Evolutionary conservation across 2,113 vertebrate genomes (phyloP).

Genomic region (Choloepus hoffmanni): DNA sequence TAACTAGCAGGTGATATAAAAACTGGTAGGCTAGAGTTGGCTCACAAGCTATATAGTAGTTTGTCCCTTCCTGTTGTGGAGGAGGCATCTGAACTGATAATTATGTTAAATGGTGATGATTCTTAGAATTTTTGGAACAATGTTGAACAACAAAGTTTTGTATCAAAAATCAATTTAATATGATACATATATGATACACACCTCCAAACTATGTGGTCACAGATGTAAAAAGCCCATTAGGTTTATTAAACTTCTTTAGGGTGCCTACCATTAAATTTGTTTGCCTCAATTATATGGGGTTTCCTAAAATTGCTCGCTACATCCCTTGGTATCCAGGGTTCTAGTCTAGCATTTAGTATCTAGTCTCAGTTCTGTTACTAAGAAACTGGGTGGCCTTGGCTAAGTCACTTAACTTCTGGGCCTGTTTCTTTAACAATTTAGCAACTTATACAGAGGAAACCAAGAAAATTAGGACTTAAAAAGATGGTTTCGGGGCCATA

Average conservation of each 20-base stretch:
- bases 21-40: background rate
- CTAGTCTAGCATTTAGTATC: background rate
- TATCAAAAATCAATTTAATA: background rate
- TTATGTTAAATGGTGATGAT: background rate
- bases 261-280: background rate
- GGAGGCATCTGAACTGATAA: background rate
- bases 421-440: background rate
- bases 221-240: background rate
- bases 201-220: background rate
- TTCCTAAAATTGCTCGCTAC: background rate
- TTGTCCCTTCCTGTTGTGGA: background rate
- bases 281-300: background rate
- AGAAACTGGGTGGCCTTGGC: background rate
- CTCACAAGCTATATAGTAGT: background rate
- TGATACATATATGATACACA: background rate
- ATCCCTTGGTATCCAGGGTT: background rate
- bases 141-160: background rate
- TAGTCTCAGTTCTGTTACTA: background rate
- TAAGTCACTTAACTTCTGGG: background rate
- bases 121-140: background rate
- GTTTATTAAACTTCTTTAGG: background rate
- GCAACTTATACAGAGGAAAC: background rate
- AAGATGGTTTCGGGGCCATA: background rate
- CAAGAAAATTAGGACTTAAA: background rate
- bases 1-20: background rate